Base-by-base conservation (phyloP, 2,888 invertebrate genomes). In the Rugalucina vietnamica region DNA sequence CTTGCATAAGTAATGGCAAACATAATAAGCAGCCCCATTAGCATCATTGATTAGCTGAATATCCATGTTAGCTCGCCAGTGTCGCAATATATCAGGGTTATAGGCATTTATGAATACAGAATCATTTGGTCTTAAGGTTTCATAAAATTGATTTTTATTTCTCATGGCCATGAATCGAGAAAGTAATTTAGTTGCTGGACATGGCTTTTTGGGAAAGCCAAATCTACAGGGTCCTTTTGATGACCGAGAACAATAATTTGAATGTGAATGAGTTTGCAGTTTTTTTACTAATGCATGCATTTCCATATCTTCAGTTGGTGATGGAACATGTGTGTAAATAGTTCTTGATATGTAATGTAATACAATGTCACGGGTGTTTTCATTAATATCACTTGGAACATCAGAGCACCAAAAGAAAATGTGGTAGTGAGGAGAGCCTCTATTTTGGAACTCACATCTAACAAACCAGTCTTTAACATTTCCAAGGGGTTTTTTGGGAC, bases 31-130 rank as follows among this genome's bases (percentile, higher is more conserved):
- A 34, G 81, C 81, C 24, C 84, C 84, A 37, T 77, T 77, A 43
- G 82, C 85, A 85, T 82, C 76, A 39, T 82, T 49, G 21, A 85
- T 77, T 0, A 74, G 1, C 39, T 85, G 82, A 5, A 85, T 74
- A 34, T 85, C 85, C 85, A 82, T 85, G 70, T 85, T 85, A 24
- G 85, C 85, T 43, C 79, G 32, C 85, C 79, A 85, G 54, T 82
- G 82, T 3, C 79, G 18, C 8, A 85, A 54, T 37, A 85, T 77
- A 14, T n/a, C 49, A 32, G 76, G 43, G 70, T 82, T 85, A 49
- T 82, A 85, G 39, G 29, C 43, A 76, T 85, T 85, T 10, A 85
- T 73, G 18, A 50, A 76, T 14, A 27, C 14, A 21, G 49, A 37
- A 14, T 70, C 36, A 27, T 0, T 0, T 49, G 29, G 18, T 49